Conservation (phyloP, 2,888 invertebrate species). For the Plebejus melissa region DNA sequence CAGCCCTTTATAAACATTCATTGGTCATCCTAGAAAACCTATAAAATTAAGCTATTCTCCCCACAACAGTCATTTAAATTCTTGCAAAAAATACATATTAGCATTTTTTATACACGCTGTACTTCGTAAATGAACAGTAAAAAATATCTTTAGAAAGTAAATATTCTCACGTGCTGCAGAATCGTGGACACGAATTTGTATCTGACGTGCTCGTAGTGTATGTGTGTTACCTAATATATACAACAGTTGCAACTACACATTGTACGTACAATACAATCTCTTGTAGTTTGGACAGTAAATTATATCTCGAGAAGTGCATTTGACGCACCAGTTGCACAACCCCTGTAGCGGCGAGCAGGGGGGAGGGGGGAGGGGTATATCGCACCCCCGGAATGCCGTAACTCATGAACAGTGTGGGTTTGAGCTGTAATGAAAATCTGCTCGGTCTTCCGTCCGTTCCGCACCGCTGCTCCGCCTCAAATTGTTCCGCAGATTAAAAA, state of each 20-base stretch:
- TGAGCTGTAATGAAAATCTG: conserved; percentile 21
- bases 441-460: conserved; percentile 3
- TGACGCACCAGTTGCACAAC: not conserved
- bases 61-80: too few species aligned
- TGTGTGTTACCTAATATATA: not conserved
- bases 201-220: too few species aligned
- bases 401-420: conserved; percentile 12
- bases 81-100: too few species aligned
- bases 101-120: too few species aligned
- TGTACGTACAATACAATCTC: not conserved
- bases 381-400: not conserved
- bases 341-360: not conserved
- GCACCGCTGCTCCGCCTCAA: not conserved
- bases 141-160: too few species aligned
- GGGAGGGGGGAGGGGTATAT: not conserved
- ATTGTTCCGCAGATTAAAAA: conserved; percentile 8
- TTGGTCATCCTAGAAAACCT: too few species aligned
- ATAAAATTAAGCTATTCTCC: too few species aligned
- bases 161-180: too few species aligned
- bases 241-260: not conserved
- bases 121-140: too few species aligned
- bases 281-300: not conserved
- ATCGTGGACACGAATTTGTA: too few species aligned
- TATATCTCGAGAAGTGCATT: not conserved
- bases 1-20: not conserved